phyloP scores from a whole-genome alignment of 2,113 vertebrate species.

The Girardinichthys multiradiatus region DNA sequence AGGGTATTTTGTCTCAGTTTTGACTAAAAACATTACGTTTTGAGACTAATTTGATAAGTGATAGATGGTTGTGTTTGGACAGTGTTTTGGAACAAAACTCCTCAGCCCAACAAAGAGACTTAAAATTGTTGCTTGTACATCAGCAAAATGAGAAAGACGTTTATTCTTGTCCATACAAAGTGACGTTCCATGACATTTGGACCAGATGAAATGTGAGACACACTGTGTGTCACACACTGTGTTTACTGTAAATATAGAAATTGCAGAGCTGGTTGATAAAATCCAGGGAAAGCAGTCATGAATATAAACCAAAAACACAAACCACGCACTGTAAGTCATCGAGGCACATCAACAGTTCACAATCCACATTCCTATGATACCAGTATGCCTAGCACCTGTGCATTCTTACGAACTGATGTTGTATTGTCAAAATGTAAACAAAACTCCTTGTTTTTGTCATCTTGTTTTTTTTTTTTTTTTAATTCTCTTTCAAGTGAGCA shows the following conservation, averaged over 20 bases:
- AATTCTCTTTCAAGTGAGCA: slow-evolving; percentile 18
- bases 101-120: slow-evolving; percentile 41
- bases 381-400: slow-evolving; percentile 50
- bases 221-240: slow-evolving; percentile 4
- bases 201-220: slow-evolving; percentile 7
- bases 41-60: background rate
- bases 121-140: slow-evolving; percentile 27
- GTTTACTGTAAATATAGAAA: slow-evolving; percentile 62
- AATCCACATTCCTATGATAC: slow-evolving; percentile 59
- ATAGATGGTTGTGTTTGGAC: background rate
- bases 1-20: background rate
- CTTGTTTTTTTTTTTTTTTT: background rate
- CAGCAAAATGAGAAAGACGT: slow-evolving; percentile 6
- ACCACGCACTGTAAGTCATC: slow-evolving; percentile 56
- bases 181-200: slow-evolving; percentile 5
- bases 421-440: slow-evolving; percentile 34
- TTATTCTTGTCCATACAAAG: background rate
- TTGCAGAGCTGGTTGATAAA: background rate
- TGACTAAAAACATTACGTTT: background rate
- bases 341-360: slow-evolving; percentile 47
- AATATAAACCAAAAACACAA: slow-evolving; percentile 49
- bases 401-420: slow-evolving; percentile 47
- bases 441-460: slow-evolving; percentile 17
- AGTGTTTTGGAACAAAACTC: slow-evolving; percentile 46
- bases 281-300: slow-evolving; percentile 13